phyloP scores from a whole-genome alignment of 2,113 vertebrate species.

The Tricholaema leucomelas region DNA sequence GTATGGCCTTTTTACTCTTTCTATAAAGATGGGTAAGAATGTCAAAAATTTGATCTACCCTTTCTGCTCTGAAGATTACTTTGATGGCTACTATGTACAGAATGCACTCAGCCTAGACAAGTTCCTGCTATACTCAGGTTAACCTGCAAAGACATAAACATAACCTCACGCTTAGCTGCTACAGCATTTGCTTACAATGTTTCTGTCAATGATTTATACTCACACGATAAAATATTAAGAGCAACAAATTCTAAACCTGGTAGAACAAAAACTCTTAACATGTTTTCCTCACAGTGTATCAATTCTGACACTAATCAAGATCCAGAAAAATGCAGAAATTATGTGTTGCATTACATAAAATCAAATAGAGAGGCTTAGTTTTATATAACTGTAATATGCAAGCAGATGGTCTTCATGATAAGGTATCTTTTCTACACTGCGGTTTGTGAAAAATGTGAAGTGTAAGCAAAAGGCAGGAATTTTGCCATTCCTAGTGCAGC shows the following conservation, averaged over 20 bases:
- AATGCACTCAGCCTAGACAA: background rate
- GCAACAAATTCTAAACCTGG: slow-evolving; percentile 37
- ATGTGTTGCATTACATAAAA: slow-evolving; percentile 40
- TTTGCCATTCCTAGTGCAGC: background rate
- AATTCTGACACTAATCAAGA: slow-evolving; percentile 1
- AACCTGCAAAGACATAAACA: background rate
- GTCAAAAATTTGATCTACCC: background rate
- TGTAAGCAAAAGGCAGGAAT: background rate
- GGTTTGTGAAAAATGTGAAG: background rate
- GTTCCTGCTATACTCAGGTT: background rate
- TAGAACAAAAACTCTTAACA: slow-evolving; percentile 30
- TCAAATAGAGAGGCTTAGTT: slow-evolving; percentile 15
- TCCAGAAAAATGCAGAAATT: slow-evolving; percentile 26
- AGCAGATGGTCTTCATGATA: background rate
- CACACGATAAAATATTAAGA: slow-evolving; percentile 59
- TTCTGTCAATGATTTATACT: slow-evolving; percentile 39
- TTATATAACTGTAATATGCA: slow-evolving; percentile 45
- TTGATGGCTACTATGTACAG: background rate
- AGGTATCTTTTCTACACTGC: background rate
- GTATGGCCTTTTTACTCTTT: background rate
- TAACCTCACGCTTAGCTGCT: background rate
- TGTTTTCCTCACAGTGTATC: background rate
- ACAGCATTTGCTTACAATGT: slow-evolving; percentile 21
- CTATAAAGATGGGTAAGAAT: background rate
- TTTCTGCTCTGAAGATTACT: background rate